phyloP scores from a whole-genome alignment of 64 coral and sea anemone species.

The Porites australiensis region DNA sequence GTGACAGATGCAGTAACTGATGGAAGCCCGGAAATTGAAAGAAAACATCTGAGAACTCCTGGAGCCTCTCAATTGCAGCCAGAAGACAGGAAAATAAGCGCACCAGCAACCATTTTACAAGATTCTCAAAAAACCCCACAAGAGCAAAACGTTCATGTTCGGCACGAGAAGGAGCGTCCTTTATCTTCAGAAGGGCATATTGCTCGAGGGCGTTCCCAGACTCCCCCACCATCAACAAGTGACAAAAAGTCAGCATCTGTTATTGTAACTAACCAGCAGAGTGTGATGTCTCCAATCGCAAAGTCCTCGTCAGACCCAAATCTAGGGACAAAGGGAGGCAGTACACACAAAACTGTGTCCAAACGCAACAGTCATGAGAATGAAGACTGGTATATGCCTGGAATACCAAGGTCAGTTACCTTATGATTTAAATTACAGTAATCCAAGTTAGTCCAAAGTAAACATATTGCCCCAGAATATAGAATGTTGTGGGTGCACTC shows the following conservation, averaged over 20 bases:
- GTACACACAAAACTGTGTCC: background rate
- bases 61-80: background rate
- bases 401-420: conserved; percentile 66
- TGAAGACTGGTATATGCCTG: conserved; percentile 81
- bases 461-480: too few relatives aligned
- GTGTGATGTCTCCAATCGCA: conserved; percentile 13
- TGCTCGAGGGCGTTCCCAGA: background rate
- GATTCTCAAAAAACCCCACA: background rate
- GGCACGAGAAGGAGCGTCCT: background rate
- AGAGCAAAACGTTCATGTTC: background rate
- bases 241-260: background rate
- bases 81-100: background rate
- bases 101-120: background rate
- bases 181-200: background rate
- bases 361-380: conserved; percentile 56
- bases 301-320: conserved; percentile 26
- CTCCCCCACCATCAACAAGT: background rate
- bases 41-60: background rate
- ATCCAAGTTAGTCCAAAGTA: too few relatives aligned
- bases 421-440: too few relatives aligned
- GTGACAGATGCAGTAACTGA: background rate
- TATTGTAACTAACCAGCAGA: background rate
- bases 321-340: background rate
- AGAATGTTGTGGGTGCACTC: too few relatives aligned
- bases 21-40: conserved; percentile 3